Percentiles rank a stretch among this genome's conserved stretches.
Evolutionary conservation across 2,888 invertebrate genomes (phyloP).

Genomic region (Calameuta filiformis): DNA sequence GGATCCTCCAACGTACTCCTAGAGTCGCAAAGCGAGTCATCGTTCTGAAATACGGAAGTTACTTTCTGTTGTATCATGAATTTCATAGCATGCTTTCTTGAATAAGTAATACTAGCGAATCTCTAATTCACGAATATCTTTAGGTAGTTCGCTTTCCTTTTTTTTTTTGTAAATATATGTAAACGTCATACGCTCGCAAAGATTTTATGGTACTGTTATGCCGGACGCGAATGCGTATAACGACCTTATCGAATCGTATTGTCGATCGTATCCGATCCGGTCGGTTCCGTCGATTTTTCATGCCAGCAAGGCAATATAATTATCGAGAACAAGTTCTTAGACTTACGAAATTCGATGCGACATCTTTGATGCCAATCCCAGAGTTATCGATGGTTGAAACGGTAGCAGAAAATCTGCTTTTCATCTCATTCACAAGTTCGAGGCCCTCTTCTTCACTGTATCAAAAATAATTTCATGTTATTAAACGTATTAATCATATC

Average conservation of each 20-base stretch:
- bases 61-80: not conserved
- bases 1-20: constrained; percentile 76
- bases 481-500: constrained; percentile 1
- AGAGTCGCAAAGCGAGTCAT: constrained; percentile 38
- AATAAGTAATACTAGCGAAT: not conserved
- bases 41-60: constrained; percentile 30
- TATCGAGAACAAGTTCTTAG: not conserved
- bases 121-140: not conserved
- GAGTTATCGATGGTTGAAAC: constrained; percentile 28
- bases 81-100: not conserved
- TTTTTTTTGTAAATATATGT: not conserved
- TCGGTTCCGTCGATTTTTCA: not conserved
- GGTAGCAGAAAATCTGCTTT: constrained; percentile 79
- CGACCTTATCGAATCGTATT: not conserved
- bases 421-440: constrained; percentile 82
- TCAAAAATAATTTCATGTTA: constrained; percentile 4
- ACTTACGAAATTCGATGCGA: constrained; percentile 36
- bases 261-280: not conserved
- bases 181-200: not conserved
- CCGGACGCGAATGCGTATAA: not conserved
- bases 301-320: not conserved
- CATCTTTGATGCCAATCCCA: constrained; percentile 24
- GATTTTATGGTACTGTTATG: not conserved
- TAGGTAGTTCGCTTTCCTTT: not conserved
- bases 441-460: constrained; percentile 78